phyloP scores from a whole-genome alignment of 2,888 invertebrate species.

The Drosophila phalerata region DNA sequence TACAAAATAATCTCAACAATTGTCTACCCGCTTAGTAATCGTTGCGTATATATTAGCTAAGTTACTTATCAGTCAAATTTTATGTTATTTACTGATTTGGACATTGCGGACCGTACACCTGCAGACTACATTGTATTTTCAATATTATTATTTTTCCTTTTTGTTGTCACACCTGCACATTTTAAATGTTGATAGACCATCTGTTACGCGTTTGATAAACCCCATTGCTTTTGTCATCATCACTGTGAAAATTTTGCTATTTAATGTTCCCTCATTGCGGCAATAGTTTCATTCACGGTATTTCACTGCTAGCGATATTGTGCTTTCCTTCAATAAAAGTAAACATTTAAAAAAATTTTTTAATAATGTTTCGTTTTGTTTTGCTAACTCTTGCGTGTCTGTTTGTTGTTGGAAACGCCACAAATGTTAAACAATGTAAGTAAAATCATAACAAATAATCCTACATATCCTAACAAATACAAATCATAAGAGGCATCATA shows the following conservation, averaged over 20 bases:
- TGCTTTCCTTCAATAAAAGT: neutral
- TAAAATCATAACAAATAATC: slow-evolving; percentile 8
- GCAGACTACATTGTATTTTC: slow-evolving; percentile 39
- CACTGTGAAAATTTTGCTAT: slow-evolving; percentile 49
- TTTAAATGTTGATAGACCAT: slow-evolving; percentile 51
- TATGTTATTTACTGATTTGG: slow-evolving; percentile 64
- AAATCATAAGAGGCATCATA: neutral
- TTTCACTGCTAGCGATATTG: slow-evolving; percentile 34
- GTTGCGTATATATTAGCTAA: slow-evolving; percentile 17
- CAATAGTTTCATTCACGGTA: slow-evolving; percentile 59
- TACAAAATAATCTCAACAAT: slow-evolving; percentile 33
- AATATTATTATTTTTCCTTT: slow-evolving; percentile 21
- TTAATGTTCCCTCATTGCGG: slow-evolving; percentile 49
- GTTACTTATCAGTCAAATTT: slow-evolving; percentile 57
- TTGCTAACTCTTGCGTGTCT: slow-evolving; percentile 46
- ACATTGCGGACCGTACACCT: slow-evolving; percentile 45
- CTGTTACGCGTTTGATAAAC: slow-evolving; percentile 57
- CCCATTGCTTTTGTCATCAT: slow-evolving; percentile 55
- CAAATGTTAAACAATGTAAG: slow-evolving; percentile 65
- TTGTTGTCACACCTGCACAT: slow-evolving; percentile 65
- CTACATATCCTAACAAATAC: neutral
- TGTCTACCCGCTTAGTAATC: slow-evolving; percentile 10
- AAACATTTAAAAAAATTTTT: neutral
- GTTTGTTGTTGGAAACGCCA: slow-evolving; percentile 36
- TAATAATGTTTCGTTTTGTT: slow-evolving; percentile 56